Evolutionary conservation across 1,140 invertebrate species (phyloP).

Genomic region (Apis mellifera): DNA sequence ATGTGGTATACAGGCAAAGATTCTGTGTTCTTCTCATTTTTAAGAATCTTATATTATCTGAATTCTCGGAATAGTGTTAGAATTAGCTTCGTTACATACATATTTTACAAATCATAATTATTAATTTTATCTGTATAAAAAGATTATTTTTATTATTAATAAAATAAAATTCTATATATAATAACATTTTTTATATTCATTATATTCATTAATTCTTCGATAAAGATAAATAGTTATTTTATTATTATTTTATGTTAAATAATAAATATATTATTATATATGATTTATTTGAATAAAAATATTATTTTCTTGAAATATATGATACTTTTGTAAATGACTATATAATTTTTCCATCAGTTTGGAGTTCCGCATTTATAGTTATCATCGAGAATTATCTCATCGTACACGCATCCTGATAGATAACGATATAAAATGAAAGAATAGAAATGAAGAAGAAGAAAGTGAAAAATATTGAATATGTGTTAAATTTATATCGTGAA

Average conservation of each 20-base stretch:
- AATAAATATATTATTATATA: no score
- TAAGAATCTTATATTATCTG: neutral
- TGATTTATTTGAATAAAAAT: no score
- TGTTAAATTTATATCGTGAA: constrained; percentile 42
- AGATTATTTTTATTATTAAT: no score
- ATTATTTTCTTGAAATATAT: no score
- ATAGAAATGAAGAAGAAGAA: neutral
- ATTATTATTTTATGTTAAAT: no score
- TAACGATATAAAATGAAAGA: constrained; percentile 49
- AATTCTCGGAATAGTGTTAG: neutral
- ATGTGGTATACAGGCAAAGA: constrained; percentile 52
- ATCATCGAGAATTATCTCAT: constrained; percentile 58
- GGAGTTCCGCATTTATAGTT: neutral
- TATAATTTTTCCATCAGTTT: constrained; percentile 23
- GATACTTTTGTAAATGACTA: no score
- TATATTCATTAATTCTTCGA: no score
- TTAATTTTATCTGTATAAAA: no score
- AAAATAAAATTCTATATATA: no score
- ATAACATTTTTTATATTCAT: no score
- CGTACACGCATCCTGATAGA: constrained; percentile 60
- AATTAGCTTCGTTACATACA: neutral
- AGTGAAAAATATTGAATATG: constrained; percentile 24
- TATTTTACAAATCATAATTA: neutral
- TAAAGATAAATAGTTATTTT: no score
- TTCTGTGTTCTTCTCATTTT: neutral